Evolutionary conservation across 1,140 invertebrate genomes (phyloP).

Genomic region (Drosophila truncata): DNA sequence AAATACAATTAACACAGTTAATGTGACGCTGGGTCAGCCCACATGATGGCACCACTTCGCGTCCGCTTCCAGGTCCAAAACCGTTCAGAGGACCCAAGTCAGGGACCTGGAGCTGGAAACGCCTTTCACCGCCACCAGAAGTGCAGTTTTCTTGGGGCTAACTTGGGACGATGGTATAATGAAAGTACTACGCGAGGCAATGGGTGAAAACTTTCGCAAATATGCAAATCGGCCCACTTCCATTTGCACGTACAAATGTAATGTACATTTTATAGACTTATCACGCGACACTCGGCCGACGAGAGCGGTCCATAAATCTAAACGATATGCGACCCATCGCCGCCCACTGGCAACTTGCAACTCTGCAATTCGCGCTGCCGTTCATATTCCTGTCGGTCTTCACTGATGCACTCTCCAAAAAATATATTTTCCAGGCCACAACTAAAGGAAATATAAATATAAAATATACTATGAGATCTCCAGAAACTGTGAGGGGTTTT

Average conservation of each 20-base stretch:
- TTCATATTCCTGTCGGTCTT: constrained; percentile 21
- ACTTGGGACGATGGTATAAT: constrained; percentile 37
- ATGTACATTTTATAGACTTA: constrained; percentile 80
- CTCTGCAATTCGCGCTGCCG: constrained; percentile 17
- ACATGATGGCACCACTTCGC: constrained; percentile 41
- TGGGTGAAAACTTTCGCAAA: constrained; percentile 66
- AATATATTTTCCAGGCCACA: neutral
- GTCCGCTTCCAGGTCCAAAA: constrained; percentile 4
- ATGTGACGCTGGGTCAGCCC: constrained; percentile 54
- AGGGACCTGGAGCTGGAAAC: constrained; percentile 8
- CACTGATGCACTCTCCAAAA: neutral
- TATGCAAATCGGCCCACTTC: constrained; percentile 78
- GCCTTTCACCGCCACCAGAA: constrained; percentile 61
- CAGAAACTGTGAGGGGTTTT: neutral
- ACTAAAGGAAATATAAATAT: neutral
- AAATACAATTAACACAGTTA: constrained; percentile 72
- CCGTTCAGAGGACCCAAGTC: constrained; percentile 2
- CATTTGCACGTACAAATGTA: constrained; percentile 81
- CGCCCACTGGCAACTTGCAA: constrained; percentile 53
- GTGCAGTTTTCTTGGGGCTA: constrained; percentile 31
- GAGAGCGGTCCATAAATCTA: constrained; percentile 74
- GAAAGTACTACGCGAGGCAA: constrained; percentile 63
- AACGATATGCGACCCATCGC: constrained; percentile 75
- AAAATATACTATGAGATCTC: neutral
- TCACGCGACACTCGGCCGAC: constrained; percentile 69